Evolutionary conservation across 2,113 vertebrate genomes (phyloP), one percentile per base, ranked within the genome.

Genomic region (Onychorhynchus coronatus): DNA sequence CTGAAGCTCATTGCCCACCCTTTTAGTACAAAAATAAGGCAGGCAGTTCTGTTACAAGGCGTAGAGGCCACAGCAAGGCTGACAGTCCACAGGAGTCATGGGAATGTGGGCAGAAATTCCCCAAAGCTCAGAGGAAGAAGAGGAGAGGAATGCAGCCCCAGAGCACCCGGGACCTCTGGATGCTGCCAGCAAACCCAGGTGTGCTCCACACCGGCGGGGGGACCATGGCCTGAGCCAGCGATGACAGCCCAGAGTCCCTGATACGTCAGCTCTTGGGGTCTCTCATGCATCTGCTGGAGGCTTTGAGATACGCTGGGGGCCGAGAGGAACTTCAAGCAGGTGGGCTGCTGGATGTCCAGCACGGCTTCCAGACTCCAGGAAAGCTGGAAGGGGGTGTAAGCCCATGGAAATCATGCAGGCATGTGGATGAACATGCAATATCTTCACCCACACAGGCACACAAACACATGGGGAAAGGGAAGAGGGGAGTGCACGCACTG

Each of bases 191-290:
- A 88, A 41, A 35, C 23, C 85, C 96, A 95, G 94, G 85, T 93
- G 92, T 88, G 85, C 85, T n/a, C 28, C 33, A 2, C 83, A 30
- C 14, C 55, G 58, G 70, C 25, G 8, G 41, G 72, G 58, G 41
- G 62, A 78, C 68, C 1, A 3, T 0, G 4, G 53, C 53, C 0
- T 19, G 46, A 77, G 59, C 55, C 0, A 0, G 85, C 0, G n/a
- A 61, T 92, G 95, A 94, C 93, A 94, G 90, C 72, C 81, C 20
- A 0, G 35, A 52, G 83, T 96, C 88, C 61, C 73, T 67, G 19
- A 19, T 31, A 72, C 93, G 89, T 78, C 59, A 68, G 8, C 91
- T 92, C 76, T 18, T 81, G 61, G 68, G 79, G 61, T 91, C 90
- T 78, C 56, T 0, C 3, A 0, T 68, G 80, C 90, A 85, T 92